Evolutionary conservation across 2,888 invertebrate species (phyloP).

Genomic region (Agrilus mali): DNA sequence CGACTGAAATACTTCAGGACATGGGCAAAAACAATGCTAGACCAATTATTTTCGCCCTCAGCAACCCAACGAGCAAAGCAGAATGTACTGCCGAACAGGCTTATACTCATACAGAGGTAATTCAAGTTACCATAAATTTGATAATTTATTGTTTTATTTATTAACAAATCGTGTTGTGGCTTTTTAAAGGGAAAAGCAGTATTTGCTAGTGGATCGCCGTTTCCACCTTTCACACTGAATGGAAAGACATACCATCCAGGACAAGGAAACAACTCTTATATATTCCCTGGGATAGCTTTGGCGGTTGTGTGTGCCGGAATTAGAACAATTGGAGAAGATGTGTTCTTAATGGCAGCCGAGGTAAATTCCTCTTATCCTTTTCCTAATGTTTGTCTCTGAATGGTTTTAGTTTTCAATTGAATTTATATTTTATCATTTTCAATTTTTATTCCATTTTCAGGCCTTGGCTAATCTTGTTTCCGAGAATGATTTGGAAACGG

Average conservation of each 20-base stretch:
- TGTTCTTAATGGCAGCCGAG: constrained; percentile 85
- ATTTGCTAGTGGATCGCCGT: constrained; percentile 96
- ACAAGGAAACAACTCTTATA: constrained; percentile 96
- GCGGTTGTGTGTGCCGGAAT: constrained; percentile 83
- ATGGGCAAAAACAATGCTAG: constrained; percentile 75
- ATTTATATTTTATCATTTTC: too few relatives aligned
- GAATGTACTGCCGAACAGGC: constrained; percentile 99
- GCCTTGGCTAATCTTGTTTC: constrained; percentile 71
- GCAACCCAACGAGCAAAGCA: constrained; percentile 96
- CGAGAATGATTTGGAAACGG: constrained; percentile 64
- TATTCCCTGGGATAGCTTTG: constrained; percentile 92
- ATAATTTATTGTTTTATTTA: neutral
- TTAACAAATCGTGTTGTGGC: neutral
- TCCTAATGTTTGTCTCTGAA: too few relatives aligned
- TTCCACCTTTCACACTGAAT: constrained; percentile 69
- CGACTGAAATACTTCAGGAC: constrained; percentile 65
- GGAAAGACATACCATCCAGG: constrained; percentile 79
- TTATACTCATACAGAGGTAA: constrained; percentile 72
- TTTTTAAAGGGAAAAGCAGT: constrained; percentile 68
- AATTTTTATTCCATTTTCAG: constrained; percentile 35
- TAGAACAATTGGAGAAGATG: constrained; percentile 78
- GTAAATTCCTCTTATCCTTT: constrained; percentile 33
- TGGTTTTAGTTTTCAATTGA: too few relatives aligned
- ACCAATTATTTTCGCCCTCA: constrained; percentile 94
- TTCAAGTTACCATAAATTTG: constrained; percentile 11